A percentile compares a stretch with the other conserved stretches of the same genome.
Evolutionary conservation across 2,113 vertebrate species (phyloP).

Genomic region (Sapajus apella): DNA sequence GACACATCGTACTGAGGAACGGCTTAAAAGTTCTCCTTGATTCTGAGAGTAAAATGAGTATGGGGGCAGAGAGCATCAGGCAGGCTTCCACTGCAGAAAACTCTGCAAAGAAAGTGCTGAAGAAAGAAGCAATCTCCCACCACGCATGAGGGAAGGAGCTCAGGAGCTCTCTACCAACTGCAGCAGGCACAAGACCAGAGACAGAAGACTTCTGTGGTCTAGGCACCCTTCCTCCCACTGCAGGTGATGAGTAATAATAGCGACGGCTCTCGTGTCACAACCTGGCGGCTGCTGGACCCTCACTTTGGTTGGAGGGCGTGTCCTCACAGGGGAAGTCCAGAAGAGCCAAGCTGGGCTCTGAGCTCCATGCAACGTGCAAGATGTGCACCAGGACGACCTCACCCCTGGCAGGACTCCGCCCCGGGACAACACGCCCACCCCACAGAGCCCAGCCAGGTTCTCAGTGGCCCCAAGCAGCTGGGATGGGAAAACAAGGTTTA

Average conservation of each 20-base stretch:
- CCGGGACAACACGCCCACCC: too few species aligned
- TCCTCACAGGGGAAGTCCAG: neutral
- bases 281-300: neutral
- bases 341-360: neutral
- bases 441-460: neutral
- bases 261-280: rapidly evolving
- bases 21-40: neutral
- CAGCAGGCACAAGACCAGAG: neutral
- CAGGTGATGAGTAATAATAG: neutral
- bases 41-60: neutral
- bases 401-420: neutral
- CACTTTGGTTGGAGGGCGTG: neutral
- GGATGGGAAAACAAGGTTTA: neutral
- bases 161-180: neutral
- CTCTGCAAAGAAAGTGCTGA: rapidly evolving
- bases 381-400: rapidly evolving
- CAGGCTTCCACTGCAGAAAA: neutral
- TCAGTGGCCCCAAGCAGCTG: neutral
- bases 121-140: too few species aligned
- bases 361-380: neutral
- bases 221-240: neutral
- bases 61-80: neutral
- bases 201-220: neutral
- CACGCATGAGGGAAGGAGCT: neutral
- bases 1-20: neutral